Evolutionary conservation across 2,113 vertebrate species (phyloP), one percentile per base, ranked within the genome.

Genomic region (Perca fluviatilis): DNA sequence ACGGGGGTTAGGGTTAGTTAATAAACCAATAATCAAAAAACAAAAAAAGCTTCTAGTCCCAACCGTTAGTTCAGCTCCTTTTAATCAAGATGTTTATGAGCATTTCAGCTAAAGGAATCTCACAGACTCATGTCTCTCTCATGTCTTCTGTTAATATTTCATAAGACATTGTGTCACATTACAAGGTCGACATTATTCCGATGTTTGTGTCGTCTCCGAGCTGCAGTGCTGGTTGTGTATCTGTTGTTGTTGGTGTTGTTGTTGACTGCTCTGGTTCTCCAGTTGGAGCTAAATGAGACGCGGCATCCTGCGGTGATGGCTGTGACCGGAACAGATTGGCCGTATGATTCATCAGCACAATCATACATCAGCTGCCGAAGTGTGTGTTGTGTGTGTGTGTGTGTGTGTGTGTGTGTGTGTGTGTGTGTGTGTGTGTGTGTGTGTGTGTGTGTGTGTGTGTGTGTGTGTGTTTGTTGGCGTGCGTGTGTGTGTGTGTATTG

Each of bases 311-410:
- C 47, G 53, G 50, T 76, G 83, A 81, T 77, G 83, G 85, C 82
- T 85, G 84, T 66, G 75, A 86, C 71, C 77, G 25, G 74, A 79
- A 90, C 90, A 90, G 91, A 90, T 86, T 91, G 91, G 90, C 82
- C 84, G 18, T 54, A 80, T 90, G 88, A 91, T 82, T 90, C 88
- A 92, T 89, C 91, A 88, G 77, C 85, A 64, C 80, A 80, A 65
- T 82, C 77, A 63, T 53, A 71, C 80, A 80, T 66, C 18, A 25
- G 43, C 68, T 68, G 72, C 63, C 21, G 15, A 40, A 82, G 74
- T 70, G 81, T 78, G 75, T 69, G 47, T 70, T 78, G 75, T 69
- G 47, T 70, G 70, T n/a, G 47, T 65, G 46, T 49, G 54, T 70
- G 60, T 56, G 46, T 43, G 53, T 51, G 75, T 67, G 69, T 58